Percentiles rank a stretch among this genome's conserved stretches.
Conservation (phyloP, 2,888 invertebrate species). For the Tryphoninae sp. region DNA sequence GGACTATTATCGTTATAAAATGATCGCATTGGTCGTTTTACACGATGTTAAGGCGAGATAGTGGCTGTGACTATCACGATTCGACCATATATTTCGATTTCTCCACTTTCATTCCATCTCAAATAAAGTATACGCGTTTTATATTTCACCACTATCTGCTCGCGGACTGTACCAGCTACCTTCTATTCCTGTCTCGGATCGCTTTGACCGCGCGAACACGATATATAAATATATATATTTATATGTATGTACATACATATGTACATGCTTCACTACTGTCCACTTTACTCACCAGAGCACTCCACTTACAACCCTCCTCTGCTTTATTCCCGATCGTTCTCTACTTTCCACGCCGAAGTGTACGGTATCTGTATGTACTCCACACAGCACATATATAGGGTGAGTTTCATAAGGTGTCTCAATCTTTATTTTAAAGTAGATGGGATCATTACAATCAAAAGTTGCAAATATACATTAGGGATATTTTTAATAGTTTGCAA, state of each 20-base stretch:
- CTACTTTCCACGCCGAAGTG: constrained; percentile 56
- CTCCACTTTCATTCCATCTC: constrained; percentile 53
- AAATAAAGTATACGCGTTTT: constrained; percentile 60
- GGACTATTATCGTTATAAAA: too few relatives aligned
- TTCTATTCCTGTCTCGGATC: constrained; percentile 58
- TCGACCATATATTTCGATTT: constrained; percentile 32
- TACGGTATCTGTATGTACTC: constrained; percentile 48
- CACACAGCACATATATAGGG: neutral
- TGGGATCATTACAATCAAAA: too few relatives aligned
- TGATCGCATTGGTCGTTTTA: too few relatives aligned
- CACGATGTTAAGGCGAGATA: too few relatives aligned
- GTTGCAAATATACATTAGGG: too few relatives aligned
- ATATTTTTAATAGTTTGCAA: too few relatives aligned
- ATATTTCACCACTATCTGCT: constrained; percentile 54
- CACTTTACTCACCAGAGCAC: constrained; percentile 65
- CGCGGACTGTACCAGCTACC: constrained; percentile 36
- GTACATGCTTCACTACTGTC: constrained; percentile 63
- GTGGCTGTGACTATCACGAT: constrained; percentile 28
- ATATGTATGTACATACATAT: neutral
- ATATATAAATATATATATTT: constrained; percentile 10
- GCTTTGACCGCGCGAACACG: constrained; percentile 63
- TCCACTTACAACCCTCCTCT: constrained; percentile 65
- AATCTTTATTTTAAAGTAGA: too few relatives aligned
- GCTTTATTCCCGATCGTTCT: constrained; percentile 69
- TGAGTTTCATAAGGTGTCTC: too few relatives aligned